phyloP scores from a whole-genome alignment of 2,797 vertebrate species.

The Miichthys miiuy region DNA sequence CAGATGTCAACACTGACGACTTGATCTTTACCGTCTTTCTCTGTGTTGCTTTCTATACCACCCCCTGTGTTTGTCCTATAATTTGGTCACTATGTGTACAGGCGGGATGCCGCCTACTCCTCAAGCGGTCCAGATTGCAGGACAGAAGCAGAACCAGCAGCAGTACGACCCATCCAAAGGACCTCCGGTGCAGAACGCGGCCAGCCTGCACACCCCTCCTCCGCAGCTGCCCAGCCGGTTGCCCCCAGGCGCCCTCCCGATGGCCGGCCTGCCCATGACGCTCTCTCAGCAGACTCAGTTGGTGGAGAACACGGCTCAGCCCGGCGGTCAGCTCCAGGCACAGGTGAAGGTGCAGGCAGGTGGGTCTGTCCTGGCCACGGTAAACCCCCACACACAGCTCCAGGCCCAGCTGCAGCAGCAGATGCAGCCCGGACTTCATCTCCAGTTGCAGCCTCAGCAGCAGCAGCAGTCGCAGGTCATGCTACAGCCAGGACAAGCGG shows the following conservation, averaged over 20 bases:
- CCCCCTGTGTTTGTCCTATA: constrained; percentile 69
- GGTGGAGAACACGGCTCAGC: constrained; percentile 83
- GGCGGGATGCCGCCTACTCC: constrained; percentile 90
- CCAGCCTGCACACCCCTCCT: constrained; percentile 91
- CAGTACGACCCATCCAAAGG: constrained; percentile 94
- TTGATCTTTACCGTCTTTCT: constrained; percentile 49
- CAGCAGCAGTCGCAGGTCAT: constrained; percentile 82
- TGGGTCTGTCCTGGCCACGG: constrained; percentile 75
- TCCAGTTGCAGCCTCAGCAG: constrained; percentile 86
- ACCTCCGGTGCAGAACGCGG: constrained; percentile 93
- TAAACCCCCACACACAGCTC: constrained; percentile 84
- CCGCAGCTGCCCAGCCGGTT: constrained; percentile 90
- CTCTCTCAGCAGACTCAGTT: constrained; percentile 89
- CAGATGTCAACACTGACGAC: constrained; percentile 12
- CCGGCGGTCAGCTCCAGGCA: constrained; percentile 79
- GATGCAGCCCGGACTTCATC: constrained; percentile 87
- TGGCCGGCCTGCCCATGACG: constrained; percentile 86
- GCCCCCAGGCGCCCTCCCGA: constrained; percentile 83
- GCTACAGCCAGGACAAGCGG: constrained; percentile 85
- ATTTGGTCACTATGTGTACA: constrained; percentile 79
- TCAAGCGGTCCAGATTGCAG: constrained; percentile 86
- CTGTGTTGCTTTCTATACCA: constrained; percentile 68
- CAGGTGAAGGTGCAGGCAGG: constrained; percentile 88
- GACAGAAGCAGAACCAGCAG: constrained; percentile 90
- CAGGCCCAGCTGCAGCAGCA: constrained; percentile 88